phyloP scores from a whole-genome alignment of 2,888 invertebrate species.

The Mongoloraphidia duomilia region DNA sequence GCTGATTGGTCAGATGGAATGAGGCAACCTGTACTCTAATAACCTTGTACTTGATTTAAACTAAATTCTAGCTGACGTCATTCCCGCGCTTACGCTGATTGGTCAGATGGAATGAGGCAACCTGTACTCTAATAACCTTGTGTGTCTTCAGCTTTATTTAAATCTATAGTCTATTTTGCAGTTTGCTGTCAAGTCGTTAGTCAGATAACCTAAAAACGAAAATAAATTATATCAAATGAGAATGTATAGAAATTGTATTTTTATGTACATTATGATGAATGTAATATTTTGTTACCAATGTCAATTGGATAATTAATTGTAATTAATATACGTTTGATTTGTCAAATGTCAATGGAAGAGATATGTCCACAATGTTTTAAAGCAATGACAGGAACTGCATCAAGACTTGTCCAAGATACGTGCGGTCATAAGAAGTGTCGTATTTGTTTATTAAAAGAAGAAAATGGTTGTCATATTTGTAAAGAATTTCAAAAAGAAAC shows the following conservation, averaged over 20 bases:
- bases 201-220: background rate
- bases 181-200: too few species aligned
- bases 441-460: conserved; percentile 52
- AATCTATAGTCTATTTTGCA: too few species aligned
- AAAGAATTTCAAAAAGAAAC: conserved; percentile 10
- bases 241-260: background rate
- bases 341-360: conserved; percentile 15
- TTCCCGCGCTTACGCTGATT: too few species aligned
- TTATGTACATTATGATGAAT: background rate
- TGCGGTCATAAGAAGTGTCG: conserved; percentile 68
- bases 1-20: too few species aligned
- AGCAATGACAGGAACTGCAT: conserved; percentile 37
- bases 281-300: background rate
- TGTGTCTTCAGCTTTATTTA: too few species aligned
- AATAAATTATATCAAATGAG: background rate
- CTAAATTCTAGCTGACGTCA: too few species aligned
- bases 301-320: background rate
- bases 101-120: too few species aligned
- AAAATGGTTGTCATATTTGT: conserved; percentile 46
- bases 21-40: too few species aligned
- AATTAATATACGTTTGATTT: background rate
- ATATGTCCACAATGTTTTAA: conserved; percentile 46
- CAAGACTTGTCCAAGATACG: conserved; percentile 52
- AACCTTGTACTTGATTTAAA: too few species aligned
- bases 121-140: too few species aligned